These are phyloP conservation scores for Copidosoma floridanum DNA, from an alignment of 1,140 invertebrate species.

Conservation along the genomic window DNA sequence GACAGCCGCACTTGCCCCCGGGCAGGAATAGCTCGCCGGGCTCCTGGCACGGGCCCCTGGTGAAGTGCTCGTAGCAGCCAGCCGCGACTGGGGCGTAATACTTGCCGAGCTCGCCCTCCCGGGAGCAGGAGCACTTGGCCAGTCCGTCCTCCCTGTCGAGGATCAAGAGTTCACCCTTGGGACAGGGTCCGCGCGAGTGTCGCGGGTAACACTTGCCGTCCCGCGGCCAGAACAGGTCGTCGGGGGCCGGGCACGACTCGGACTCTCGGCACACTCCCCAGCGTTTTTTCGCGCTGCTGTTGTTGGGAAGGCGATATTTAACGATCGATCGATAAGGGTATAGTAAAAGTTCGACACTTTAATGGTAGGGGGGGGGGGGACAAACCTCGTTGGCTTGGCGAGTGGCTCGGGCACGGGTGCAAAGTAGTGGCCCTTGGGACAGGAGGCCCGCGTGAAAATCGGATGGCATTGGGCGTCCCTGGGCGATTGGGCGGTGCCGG, in stretches of 20 bases:
- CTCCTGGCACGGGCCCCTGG: conserved; percentile 72
- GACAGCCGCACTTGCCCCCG: conserved; percentile 70
- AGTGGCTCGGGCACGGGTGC: conserved; percentile 57
- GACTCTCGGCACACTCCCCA: conserved; percentile 70
- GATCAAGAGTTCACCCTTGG: conserved; percentile 67
- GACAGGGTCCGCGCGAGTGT: conserved; percentile 71
- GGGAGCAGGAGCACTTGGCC: conserved; percentile 61
- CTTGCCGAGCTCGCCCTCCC: conserved; percentile 49
- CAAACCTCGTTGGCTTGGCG: conserved; percentile 17
- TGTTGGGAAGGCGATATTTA: too few species aligned
- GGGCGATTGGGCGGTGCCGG: conserved; percentile 66
- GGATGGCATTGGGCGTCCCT: conserved; percentile 64
- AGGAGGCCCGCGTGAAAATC: conserved; percentile 71
- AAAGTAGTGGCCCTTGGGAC: conserved; percentile 69
- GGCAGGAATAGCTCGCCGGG: conserved; percentile 73
- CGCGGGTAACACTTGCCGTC: conserved; percentile 71
- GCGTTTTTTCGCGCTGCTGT: conserved; percentile 50
- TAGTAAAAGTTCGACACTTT: too few species aligned
- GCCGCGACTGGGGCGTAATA: conserved; percentile 57
- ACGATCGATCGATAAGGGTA: too few species aligned
- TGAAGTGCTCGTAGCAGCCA: conserved; percentile 75
- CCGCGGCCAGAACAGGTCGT: conserved; percentile 69
- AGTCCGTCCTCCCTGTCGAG: conserved; percentile 60
- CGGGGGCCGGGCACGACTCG: conserved; percentile 60
- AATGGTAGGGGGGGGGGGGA: too few species aligned